Percentiles rank a stretch among this genome's conserved stretches.
phyloP scores from a whole-genome alignment of 2,113 vertebrate genomes.

The Corythaixoides concolor region DNA sequence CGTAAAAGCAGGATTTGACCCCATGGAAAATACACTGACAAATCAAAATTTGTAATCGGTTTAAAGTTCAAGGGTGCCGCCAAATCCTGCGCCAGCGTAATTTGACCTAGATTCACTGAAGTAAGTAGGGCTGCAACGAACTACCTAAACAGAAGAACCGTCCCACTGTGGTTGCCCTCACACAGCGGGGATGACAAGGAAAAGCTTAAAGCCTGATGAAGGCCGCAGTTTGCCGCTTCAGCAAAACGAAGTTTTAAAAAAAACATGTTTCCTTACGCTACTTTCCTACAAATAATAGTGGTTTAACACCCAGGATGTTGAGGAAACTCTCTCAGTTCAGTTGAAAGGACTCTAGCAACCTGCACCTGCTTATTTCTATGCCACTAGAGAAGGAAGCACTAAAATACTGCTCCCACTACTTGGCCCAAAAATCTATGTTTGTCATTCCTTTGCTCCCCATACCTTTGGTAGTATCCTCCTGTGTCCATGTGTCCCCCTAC shows the following conservation, averaged over 20 bases:
- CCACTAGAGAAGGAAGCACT: not conserved
- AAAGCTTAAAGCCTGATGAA: not conserved
- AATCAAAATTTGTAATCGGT: constrained; percentile 58
- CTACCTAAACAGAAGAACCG: not conserved
- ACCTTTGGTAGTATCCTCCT: not conserved
- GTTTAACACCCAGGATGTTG: not conserved
- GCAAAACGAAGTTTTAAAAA: not conserved
- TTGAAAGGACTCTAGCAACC: not conserved
- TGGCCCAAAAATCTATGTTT: not conserved
- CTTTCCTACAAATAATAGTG: not conserved
- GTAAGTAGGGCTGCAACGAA: not conserved
- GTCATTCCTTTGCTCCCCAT: not conserved
- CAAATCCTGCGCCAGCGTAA: constrained; percentile 57
- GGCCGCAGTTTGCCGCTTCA: not conserved
- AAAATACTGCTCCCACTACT: not conserved
- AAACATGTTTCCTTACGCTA: not conserved
- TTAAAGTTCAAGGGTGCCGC: constrained; percentile 59
- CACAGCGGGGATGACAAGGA: not conserved
- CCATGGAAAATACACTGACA: constrained; percentile 43
- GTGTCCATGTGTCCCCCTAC: not conserved
- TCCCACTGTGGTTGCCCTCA: not conserved
- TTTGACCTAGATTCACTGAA: constrained; percentile 51
- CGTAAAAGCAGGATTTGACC: constrained; percentile 20
- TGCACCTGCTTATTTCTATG: not conserved
- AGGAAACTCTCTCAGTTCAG: not conserved